phyloP scores from a whole-genome alignment of 2,797 vertebrate species.

The Oreonectes daqikongensis region DNA sequence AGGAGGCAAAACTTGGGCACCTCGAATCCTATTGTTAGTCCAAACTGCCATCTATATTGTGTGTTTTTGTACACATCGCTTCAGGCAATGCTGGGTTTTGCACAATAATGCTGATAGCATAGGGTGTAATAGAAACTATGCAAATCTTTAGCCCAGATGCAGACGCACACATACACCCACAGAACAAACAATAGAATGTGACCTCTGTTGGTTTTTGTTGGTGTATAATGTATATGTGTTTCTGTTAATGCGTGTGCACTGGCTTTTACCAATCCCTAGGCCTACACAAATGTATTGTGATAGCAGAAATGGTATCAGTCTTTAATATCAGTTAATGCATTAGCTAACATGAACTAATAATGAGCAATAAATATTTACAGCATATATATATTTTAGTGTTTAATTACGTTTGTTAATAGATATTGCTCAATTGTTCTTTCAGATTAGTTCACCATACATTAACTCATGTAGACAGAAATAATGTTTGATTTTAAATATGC shows the following conservation, averaged over 20 bases:
- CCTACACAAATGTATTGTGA: not conserved
- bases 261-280: slow-evolving; percentile 33
- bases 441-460: too few species aligned
- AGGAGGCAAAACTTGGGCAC: not conserved
- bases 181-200: slow-evolving; percentile 47
- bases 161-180: slow-evolving; percentile 22
- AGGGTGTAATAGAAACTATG: slow-evolving; percentile 69
- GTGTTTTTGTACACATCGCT: slow-evolving; percentile 23
- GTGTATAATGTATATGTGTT: slow-evolving; percentile 30
- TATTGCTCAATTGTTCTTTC: too few species aligned
- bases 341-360: too few species aligned
- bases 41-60: slow-evolving; percentile 23
- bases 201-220: not conserved
- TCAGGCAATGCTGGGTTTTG: slow-evolving; percentile 62
- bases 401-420: too few species aligned
- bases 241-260: slow-evolving; percentile 59
- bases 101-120: slow-evolving; percentile 80
- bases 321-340: too few species aligned
- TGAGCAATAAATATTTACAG: too few species aligned
- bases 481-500: too few species aligned
- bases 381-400: too few species aligned
- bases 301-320: too few species aligned
- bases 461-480: too few species aligned
- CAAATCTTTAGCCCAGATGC: slow-evolving; percentile 70
- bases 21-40: slow-evolving; percentile 5